These are phyloP conservation scores for Drosophila melanica DNA, from an alignment of 1,140 invertebrate genomes.

Conservation along the genomic window DNA sequence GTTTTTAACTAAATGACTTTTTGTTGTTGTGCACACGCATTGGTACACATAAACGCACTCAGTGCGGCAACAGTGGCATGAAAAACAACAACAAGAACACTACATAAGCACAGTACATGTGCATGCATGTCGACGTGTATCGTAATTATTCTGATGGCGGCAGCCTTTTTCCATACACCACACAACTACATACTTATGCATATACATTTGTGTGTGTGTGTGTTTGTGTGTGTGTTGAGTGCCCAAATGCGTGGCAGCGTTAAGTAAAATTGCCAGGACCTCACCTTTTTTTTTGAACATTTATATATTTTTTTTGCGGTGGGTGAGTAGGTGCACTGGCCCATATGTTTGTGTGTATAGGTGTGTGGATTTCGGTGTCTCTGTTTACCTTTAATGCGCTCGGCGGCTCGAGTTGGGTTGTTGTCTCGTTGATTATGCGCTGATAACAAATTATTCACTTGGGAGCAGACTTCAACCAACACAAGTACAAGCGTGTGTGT, in stretches of 20 bases:
- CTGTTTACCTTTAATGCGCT: constrained; percentile 44
- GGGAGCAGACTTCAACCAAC: constrained; percentile 73
- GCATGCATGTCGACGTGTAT: constrained; percentile 74
- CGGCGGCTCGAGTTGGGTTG: constrained; percentile 35
- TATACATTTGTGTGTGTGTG: constrained; percentile 27
- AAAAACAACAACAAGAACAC: constrained; percentile 9
- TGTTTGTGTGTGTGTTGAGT: constrained; percentile 35
- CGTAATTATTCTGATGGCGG: constrained; percentile 81
- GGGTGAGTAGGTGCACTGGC: neutral
- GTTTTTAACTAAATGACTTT: constrained; percentile 83
- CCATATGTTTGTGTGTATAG: constrained; percentile 15
- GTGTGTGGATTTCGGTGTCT: constrained; percentile 26
- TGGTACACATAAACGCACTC: constrained; percentile 81
- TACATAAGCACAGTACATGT: constrained; percentile 41
- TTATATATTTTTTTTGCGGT: neutral
- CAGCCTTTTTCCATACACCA: constrained; percentile 60
- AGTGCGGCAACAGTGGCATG: constrained; percentile 45
- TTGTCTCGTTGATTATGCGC: constrained; percentile 82
- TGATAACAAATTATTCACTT: constrained; percentile 83
- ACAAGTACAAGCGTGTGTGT: constrained; percentile 14
- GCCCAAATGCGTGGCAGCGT: constrained; percentile 46
- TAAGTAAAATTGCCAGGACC: constrained; percentile 72
- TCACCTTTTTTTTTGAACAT: constrained; percentile 64
- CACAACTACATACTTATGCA: constrained; percentile 6
- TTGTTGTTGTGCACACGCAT: constrained; percentile 82